A percentile compares a stretch with the other conserved stretches of the same genome.
These are phyloP conservation scores for Baryphthengus martii DNA, from an alignment of 2,113 vertebrate genomes.

Conservation along the genomic window DNA sequence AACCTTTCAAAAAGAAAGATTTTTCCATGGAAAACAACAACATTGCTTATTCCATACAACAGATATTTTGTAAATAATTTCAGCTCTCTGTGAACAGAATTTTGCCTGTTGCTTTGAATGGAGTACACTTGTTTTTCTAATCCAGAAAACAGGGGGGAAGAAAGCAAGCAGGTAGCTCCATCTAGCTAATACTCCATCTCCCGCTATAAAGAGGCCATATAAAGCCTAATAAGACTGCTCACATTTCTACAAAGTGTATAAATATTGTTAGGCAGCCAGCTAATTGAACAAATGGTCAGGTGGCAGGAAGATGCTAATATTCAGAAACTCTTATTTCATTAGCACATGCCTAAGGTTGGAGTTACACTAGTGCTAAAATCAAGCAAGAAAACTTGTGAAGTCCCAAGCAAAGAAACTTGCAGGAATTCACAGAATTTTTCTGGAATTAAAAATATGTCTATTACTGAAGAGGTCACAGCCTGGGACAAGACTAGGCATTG, in stretches of 20 bases:
- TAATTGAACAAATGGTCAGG: conserved; percentile 23
- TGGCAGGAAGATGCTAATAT: neutral
- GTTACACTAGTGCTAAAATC: neutral
- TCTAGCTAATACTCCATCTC: neutral
- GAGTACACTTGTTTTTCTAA: neutral
- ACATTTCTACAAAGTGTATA: neutral
- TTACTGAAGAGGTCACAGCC: neutral
- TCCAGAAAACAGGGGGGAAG: neutral
- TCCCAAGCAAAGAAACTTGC: neutral
- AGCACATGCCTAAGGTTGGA: neutral
- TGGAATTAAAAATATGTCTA: neutral
- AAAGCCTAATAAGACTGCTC: neutral
- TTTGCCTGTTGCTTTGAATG: neutral
- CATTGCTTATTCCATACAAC: neutral
- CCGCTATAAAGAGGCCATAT: neutral
- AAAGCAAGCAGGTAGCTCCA: neutral
- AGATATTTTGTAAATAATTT: neutral
- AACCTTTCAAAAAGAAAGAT: neutral
- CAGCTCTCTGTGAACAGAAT: neutral
- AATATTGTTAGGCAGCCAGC: neutral
- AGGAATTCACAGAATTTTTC: neutral
- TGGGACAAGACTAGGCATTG: neutral
- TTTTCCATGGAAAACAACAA: neutral
- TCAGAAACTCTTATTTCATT: neutral
- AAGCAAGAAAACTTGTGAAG: conserved; percentile 19